These are phyloP conservation scores for Scaptodrosophila latifasciaeformis DNA, from an alignment of 2,888 invertebrate genomes.

Conservation along the genomic window DNA sequence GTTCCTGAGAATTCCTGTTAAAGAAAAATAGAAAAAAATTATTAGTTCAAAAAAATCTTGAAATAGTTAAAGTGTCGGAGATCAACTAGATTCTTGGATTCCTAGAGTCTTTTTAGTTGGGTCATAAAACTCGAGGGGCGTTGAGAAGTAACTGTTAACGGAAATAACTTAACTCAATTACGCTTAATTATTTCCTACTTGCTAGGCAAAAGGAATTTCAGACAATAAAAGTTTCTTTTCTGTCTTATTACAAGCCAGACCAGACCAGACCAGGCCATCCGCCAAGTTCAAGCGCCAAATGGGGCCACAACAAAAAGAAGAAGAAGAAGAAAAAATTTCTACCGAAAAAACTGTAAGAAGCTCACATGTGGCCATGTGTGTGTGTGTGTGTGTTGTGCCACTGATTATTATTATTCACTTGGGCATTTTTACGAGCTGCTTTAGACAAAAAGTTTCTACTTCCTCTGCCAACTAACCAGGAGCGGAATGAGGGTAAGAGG, in stretches of 20 bases:
- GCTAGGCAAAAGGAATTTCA: slow-evolving; percentile 58
- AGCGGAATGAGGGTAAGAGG: slow-evolving; percentile 36
- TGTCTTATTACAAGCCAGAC: slow-evolving; percentile 35
- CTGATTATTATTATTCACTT: slow-evolving; percentile 72
- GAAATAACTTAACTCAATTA: slow-evolving; percentile 70
- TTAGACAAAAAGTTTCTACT: slow-evolving; percentile 58
- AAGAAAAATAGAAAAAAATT: too few relatives aligned
- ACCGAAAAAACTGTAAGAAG: too few relatives aligned
- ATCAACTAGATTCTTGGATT: too few relatives aligned
- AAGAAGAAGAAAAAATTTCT: too few relatives aligned
- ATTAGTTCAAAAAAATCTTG: too few relatives aligned
- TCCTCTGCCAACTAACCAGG: slow-evolving; percentile 44
- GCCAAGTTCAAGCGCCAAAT: slow-evolving; percentile 3
- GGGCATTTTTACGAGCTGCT: slow-evolving; percentile 70
- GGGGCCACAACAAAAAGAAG: background rate
- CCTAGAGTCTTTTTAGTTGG: too few relatives aligned
- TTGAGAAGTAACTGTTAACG: slow-evolving; percentile 43
- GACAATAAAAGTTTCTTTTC: slow-evolving; percentile 66
- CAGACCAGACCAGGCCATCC: background rate
- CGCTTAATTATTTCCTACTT: slow-evolving; percentile 70
- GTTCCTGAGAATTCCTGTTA: too few relatives aligned
- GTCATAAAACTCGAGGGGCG: too few relatives aligned
- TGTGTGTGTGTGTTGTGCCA: slow-evolving; percentile 21
- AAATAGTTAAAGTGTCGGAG: too few relatives aligned
- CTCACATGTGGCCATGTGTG: slow-evolving; percentile 30